These are phyloP conservation scores for Copidosoma aretas DNA, from an alignment of 2,888 invertebrate species.

Conservation along the genomic window DNA sequence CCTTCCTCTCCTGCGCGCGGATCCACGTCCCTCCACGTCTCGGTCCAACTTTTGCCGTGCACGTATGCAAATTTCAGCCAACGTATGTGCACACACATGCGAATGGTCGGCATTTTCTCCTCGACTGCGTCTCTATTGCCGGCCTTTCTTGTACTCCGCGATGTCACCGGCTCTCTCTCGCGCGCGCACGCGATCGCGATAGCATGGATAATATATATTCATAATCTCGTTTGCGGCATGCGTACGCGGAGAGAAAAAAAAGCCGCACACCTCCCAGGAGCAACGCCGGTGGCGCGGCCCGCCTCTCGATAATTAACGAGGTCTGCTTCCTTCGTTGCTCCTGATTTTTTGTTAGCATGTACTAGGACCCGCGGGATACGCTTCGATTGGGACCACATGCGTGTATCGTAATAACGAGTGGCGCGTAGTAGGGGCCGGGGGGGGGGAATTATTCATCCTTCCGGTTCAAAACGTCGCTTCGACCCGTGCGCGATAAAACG, in stretches of 20 bases:
- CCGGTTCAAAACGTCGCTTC: background rate
- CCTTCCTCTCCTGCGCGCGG: background rate
- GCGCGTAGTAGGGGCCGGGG: conserved; percentile 3
- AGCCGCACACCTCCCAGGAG: conserved; percentile 34
- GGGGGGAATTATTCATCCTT: conserved; percentile 16
- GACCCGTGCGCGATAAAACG: conserved; percentile 9
- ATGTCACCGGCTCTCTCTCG: conserved; percentile 1
- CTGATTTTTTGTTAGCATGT: background rate
- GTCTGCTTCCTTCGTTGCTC: background rate
- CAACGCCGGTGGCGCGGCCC: conserved; percentile 2
- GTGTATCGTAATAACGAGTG: background rate
- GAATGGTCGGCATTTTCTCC: conserved; percentile 48
- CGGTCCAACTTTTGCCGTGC: conserved; percentile 51
- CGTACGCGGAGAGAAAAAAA: conserved; percentile 41
- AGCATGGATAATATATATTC: conserved; percentile 49
- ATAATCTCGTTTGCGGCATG: too few species aligned
- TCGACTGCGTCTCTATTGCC: conserved; percentile 43
- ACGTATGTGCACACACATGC: conserved; percentile 34
- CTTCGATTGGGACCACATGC: background rate
- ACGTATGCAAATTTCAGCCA: conserved; percentile 54
- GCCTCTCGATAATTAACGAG: conserved; percentile 33
- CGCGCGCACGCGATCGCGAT: conserved; percentile 14
- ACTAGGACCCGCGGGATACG: too few species aligned
- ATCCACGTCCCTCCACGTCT: conserved; percentile 47
- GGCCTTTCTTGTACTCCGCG: conserved; percentile 17